phyloP scores from a whole-genome alignment of 2,113 vertebrate genomes.

The Brachypteracias leptosomus region DNA sequence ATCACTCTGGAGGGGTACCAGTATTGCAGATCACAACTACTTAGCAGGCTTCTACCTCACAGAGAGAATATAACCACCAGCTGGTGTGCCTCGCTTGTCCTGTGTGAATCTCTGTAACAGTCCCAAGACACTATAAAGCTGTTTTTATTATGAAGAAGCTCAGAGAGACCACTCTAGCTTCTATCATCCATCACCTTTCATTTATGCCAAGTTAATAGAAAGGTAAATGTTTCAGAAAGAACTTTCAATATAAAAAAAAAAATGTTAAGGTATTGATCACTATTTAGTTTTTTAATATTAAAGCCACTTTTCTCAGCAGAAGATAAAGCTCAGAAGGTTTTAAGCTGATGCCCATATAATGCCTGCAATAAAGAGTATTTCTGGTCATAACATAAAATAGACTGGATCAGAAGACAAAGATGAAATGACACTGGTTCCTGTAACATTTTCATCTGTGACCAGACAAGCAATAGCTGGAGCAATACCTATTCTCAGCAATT shows the following conservation, averaged over 20 bases:
- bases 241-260: not conserved
- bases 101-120: not conserved
- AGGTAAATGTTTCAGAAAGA: not conserved
- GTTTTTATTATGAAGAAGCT: not conserved
- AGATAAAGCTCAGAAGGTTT: not conserved
- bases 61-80: not conserved
- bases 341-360: not conserved
- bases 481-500: not conserved
- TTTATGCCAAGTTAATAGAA: not conserved
- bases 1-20: not conserved
- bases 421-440: not conserved
- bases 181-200: not conserved
- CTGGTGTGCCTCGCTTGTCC: not conserved
- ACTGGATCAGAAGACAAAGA: not conserved
- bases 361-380: not conserved
- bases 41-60: not conserved
- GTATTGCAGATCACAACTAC: not conserved
- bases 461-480: not conserved
- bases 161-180: not conserved
- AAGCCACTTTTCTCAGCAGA: not conserved
- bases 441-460: not conserved
- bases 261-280: not conserved
- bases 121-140: not conserved
- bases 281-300: not conserved
- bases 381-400: not conserved